These are phyloP conservation scores for Sander lucioperca DNA, from an alignment of 2,113 vertebrate genomes.

Conservation along the genomic window DNA sequence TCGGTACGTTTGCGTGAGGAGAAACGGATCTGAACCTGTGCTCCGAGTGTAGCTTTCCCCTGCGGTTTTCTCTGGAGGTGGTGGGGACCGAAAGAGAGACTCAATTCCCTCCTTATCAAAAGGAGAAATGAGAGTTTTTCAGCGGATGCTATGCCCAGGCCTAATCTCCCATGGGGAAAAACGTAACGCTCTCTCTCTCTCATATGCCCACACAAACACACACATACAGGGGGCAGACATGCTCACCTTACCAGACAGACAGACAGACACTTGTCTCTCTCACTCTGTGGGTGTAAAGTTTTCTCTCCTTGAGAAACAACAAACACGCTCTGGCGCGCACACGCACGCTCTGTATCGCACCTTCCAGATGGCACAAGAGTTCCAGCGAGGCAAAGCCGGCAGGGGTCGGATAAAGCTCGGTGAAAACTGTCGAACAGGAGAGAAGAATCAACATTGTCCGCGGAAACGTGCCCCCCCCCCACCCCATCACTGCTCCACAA, in stretches of 20 bases:
- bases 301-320: constrained; percentile 56
- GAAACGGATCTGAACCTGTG: constrained; percentile 60
- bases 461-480: background rate
- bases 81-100: constrained; percentile 73
- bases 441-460: constrained; percentile 49
- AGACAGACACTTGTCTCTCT: constrained; percentile 66
- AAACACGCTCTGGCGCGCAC: background rate
- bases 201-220: constrained; percentile 48
- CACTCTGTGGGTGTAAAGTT: constrained; percentile 67
- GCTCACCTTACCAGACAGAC: constrained; percentile 69
- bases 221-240: constrained; percentile 41
- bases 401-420: constrained; percentile 52
- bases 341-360: constrained; percentile 50
- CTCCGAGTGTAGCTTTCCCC: constrained; percentile 56
- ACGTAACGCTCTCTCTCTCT: constrained; percentile 33
- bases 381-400: constrained; percentile 30
- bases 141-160: constrained; percentile 63
- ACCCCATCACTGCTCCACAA: constrained; percentile 31
- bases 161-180: constrained; percentile 75
- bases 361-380: constrained; percentile 53
- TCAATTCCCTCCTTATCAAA: constrained; percentile 74
- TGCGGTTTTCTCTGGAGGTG: constrained; percentile 69
- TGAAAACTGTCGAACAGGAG: constrained; percentile 48
- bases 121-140: constrained; percentile 72
- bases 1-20: constrained; percentile 39